Evolutionary conservation across 2,113 vertebrate species (phyloP), one percentile per base, ranked within the genome.

Genomic region (Scortum barcoo): DNA sequence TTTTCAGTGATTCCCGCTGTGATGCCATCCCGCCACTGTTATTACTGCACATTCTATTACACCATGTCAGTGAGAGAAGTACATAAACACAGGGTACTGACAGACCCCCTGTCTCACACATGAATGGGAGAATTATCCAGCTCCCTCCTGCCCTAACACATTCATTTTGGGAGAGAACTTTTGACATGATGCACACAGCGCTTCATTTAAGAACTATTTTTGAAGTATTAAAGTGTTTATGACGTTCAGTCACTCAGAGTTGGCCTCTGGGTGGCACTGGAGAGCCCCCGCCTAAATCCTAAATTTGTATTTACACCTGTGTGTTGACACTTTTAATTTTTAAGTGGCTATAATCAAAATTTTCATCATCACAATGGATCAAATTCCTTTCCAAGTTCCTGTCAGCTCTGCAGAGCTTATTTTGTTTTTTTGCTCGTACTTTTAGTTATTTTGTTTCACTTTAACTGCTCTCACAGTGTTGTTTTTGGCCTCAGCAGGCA

Each of bases 21-120:
- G 91, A 90, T 73, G 77, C 83, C 86, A 68, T 79, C 80, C 84
- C 91, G 86, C 89, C 91, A 92, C 93, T 93, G 89, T 93, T 89
- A 94, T 95, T 94, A 94, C 88, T 46, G 74, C 62, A 72, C 58
- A 83, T 92, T 94, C 91, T 90, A 92, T 93, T 91, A 89, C 86
- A 88, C 76, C 74, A 67, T 80, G 91, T 89, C 92, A 89, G 72
- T 8, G 85, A 93, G 89, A 92, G 88, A 88, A 80, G 84, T 82
- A 72, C 89, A 87, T 94, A 92, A 93, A 91, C 87, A 94, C 84
- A 86, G 92, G 92, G 86, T 92, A 84, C 69, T 68, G 87, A 84
- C 89, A 83, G 93, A 87, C 88, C 87, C 80, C 86, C 89, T 63
- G 82, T 83, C 79, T 86, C 86, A 77, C 76, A 65, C 77, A 67